phyloP scores from a whole-genome alignment of 2,797 vertebrate species.

The Craterocephalus amniculus region DNA sequence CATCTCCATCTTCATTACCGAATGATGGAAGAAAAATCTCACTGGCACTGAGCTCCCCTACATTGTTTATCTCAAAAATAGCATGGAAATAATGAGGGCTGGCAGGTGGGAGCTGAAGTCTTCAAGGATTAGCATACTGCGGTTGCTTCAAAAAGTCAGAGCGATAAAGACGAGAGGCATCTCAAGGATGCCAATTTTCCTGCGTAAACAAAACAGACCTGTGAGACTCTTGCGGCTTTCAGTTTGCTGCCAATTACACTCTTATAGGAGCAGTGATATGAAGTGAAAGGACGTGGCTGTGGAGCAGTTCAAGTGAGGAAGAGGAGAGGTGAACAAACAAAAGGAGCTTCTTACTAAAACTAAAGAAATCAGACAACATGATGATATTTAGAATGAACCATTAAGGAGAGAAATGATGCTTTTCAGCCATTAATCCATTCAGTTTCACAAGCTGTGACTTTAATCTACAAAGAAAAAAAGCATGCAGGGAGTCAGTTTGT shows the following conservation, averaged over 20 bases:
- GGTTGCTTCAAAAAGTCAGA: constrained; percentile 57
- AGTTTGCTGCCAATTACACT: constrained; percentile 59
- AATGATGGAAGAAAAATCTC: constrained; percentile 46
- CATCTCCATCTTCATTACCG: constrained; percentile 57
- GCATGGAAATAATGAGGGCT: constrained; percentile 80
- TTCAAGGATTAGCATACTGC: constrained; percentile 73
- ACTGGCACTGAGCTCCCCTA: constrained; percentile 51
- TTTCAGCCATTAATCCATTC: neutral
- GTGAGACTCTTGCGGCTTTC: constrained; percentile 32
- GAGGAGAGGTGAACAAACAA: neutral
- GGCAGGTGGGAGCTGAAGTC: constrained; percentile 71
- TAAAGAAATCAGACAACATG: neutral
- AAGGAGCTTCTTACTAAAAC: neutral
- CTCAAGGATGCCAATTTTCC: constrained; percentile 63
- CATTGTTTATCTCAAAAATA: constrained; percentile 75
- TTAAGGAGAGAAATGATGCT: neutral
- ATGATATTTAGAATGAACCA: neutral
- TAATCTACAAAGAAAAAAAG: neutral
- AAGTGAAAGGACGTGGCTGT: constrained; percentile 17
- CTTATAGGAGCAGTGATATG: constrained; percentile 18
- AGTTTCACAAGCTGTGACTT: neutral
- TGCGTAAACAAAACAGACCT: constrained; percentile 64
- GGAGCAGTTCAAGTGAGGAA: neutral
- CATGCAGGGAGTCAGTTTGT: neutral
- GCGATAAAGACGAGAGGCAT: constrained; percentile 57